phyloP scores from a whole-genome alignment of 2,888 invertebrate genomes.

The Apotomis turbidana region DNA sequence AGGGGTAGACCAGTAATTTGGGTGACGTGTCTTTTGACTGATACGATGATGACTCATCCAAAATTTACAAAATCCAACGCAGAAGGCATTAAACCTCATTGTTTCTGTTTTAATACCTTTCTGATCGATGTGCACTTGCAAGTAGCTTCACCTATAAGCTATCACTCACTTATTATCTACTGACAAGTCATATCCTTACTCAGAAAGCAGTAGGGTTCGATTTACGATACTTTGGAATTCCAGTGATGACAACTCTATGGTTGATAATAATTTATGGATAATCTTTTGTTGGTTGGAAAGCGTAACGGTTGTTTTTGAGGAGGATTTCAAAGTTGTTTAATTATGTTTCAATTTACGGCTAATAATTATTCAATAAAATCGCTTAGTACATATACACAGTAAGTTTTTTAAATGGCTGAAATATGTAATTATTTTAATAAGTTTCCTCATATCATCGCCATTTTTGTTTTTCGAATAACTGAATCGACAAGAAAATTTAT shows the following conservation, averaged over 20 bases:
- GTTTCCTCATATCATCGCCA: no score
- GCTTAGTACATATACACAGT: no score
- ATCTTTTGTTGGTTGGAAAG: conserved; percentile 3
- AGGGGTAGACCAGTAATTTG: no score
- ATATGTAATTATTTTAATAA: no score
- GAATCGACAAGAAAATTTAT: no score
- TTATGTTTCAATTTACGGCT: no score
- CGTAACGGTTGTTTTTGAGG: neutral
- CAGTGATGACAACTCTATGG: conserved; percentile 64
- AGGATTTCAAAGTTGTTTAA: neutral
- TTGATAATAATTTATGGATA: conserved; percentile 51
- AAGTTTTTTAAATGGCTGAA: no score
- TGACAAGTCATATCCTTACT: conserved; percentile 47
- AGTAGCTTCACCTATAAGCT: conserved; percentile 61
- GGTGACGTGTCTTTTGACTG: no score
- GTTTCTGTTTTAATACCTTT: conserved; percentile 64
- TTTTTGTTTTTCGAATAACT: no score
- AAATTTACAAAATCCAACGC: conserved; percentile 21
- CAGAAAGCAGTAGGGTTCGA: conserved; percentile 30
- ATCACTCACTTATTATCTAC: conserved; percentile 53
- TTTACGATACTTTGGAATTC: conserved; percentile 46
- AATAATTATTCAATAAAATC: no score
- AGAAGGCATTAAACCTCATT: conserved; percentile 55
- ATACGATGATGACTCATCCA: neutral
- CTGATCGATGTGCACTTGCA: conserved; percentile 67